Evolutionary conservation across 2,888 invertebrate genomes (phyloP).

Genomic region (Ectobius pallidus): DNA sequence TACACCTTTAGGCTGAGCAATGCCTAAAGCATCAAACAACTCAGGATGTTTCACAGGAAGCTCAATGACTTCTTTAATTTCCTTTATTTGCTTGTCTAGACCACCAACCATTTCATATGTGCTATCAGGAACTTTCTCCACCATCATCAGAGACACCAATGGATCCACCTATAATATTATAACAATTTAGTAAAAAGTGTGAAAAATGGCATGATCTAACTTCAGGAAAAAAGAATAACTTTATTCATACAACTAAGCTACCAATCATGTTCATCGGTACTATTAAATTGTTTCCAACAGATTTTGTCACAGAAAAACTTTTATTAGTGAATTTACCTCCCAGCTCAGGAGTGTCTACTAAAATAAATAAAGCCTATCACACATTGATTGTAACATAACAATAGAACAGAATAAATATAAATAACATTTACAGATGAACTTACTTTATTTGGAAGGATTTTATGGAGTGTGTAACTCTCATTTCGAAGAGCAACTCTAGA

Average conservation of each 20-base stretch:
- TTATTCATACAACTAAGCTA: no score
- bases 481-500: conserved; percentile 97
- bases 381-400: no score
- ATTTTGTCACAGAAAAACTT: no score
- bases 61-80: conserved; percentile 99
- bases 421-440: conserved; percentile 31
- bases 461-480: conserved; percentile 98
- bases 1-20: conserved; percentile 98
- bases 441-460: conserved; percentile 96
- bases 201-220: no score
- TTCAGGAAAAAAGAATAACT: no score
- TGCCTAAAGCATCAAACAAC: conserved; percentile 98
- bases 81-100: conserved; percentile 98
- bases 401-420: no score
- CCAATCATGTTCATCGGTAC: no score
- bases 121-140: conserved; percentile 99
- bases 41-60: conserved; percentile 99
- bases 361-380: no score
- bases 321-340: no score
- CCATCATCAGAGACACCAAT: conserved; percentile 99
- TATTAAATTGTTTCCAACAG: no score
- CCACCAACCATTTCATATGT: conserved; percentile 99
- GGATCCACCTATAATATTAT: conserved; percentile 79
- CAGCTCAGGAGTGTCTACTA: no score
- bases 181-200: no score